Percentiles rank a stretch among this genome's conserved stretches.
These are phyloP conservation scores for Drosophila ercepeae DNA, from an alignment of 1,140 invertebrate genomes.

Conservation along the genomic window DNA sequence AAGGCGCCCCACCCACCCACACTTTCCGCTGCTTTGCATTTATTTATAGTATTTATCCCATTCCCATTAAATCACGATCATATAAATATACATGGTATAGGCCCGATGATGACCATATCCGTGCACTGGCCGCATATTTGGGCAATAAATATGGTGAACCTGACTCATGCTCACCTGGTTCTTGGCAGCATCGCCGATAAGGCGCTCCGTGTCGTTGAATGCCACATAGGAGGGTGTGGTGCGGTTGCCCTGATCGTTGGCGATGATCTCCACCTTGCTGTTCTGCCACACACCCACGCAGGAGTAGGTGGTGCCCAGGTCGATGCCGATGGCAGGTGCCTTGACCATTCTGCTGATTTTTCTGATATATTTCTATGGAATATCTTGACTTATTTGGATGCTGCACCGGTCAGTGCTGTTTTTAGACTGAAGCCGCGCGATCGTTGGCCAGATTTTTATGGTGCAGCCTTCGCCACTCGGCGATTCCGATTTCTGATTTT, in stretches of 20 bases:
- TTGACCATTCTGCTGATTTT: constrained; percentile 63
- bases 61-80: constrained; percentile 14
- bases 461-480: constrained; percentile 23
- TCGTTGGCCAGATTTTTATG: constrained; percentile 40
- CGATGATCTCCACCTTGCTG: constrained; percentile 96
- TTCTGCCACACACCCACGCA: constrained; percentile 93
- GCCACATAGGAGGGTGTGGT: constrained; percentile 96
- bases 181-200: constrained; percentile 84
- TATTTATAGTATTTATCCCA: not conserved
- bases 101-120: constrained; percentile 3
- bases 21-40: not conserved
- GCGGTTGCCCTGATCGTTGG: constrained; percentile 96
- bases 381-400: not conserved
- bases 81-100: not conserved
- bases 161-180: constrained; percentile 70
- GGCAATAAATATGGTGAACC: not conserved
- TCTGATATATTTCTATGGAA: not conserved
- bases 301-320: constrained; percentile 92
- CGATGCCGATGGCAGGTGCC: constrained; percentile 90
- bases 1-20: constrained; percentile 8
- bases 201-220: constrained; percentile 90
- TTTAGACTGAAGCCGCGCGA: constrained; percentile 16
- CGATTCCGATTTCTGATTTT: constrained; percentile 11
- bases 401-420: not conserved
- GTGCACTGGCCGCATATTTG: constrained; percentile 21